A percentile compares a stretch with the other conserved stretches of the same genome.
Evolutionary conservation across 2,113 vertebrate genomes (phyloP).

Genomic region (Trogon melanurus): DNA sequence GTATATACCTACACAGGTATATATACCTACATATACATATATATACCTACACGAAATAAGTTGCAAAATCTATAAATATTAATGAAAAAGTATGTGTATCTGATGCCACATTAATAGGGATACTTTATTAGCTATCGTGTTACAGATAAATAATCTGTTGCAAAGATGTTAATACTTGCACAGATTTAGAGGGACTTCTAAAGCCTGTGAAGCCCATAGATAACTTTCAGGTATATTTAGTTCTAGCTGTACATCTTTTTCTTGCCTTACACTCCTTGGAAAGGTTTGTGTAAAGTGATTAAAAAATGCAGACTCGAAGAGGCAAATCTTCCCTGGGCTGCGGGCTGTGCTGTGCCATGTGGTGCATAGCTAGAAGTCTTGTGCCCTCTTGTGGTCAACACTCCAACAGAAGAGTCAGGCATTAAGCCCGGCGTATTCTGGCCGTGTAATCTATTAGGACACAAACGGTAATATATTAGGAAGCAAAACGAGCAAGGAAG

Average conservation of each 20-base stretch:
- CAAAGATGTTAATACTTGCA: neutral
- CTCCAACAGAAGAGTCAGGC: neutral
- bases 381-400: constrained; percentile 51
- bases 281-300: neutral
- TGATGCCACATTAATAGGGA: neutral
- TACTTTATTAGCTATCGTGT: neutral
- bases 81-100: neutral
- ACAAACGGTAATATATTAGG: rapidly evolving
- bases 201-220: rapidly evolving
- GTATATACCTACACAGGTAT: neutral
- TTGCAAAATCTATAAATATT: neutral
- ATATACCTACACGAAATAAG: neutral
- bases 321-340: neutral
- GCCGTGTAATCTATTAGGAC: neutral
- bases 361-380: neutral
- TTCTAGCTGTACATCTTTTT: neutral
- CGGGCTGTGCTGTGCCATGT: neutral
- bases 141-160: neutral
- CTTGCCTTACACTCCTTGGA: neutral
- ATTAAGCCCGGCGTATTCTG: rapidly evolving
- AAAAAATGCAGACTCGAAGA: neutral
- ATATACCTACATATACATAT: neutral
- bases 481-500: neutral
- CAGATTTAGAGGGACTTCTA: neutral
- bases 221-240: neutral